A percentile compares a stretch with the other conserved stretches of the same genome.
phyloP scores from a whole-genome alignment of 1,140 invertebrate species.

The Heterodera carotae region DNA sequence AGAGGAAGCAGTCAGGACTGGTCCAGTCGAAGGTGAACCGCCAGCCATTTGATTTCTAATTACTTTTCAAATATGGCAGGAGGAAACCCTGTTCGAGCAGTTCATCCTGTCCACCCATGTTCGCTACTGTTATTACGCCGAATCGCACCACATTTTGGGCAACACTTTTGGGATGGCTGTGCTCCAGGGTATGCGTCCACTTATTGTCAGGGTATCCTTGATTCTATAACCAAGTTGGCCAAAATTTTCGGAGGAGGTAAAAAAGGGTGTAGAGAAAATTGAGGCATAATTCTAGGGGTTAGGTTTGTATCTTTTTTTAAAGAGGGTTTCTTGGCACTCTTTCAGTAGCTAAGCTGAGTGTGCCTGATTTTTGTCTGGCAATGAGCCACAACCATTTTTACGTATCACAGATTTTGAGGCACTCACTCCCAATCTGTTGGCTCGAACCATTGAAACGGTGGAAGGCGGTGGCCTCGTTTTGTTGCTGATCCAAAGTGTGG shows the following conservation, averaged over 20 bases:
- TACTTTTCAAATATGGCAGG: constrained; percentile 73
- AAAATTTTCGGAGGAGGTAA: no score
- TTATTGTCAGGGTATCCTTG: no score
- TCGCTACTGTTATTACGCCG: constrained; percentile 92
- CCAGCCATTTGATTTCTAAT: constrained; percentile 7
- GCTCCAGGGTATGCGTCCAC: constrained; percentile 77
- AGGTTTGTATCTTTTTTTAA: no score
- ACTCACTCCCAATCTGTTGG: constrained; percentile 94
- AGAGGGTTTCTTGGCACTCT: no score
- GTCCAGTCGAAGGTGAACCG: constrained; percentile 72
- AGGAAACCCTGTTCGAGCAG: constrained; percentile 94
- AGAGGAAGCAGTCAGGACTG: constrained; percentile 83
- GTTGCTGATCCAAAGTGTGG: constrained; percentile 79
- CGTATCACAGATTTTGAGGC: constrained; percentile 99
- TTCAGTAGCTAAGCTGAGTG: no score
- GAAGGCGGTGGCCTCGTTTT: constrained; percentile 94
- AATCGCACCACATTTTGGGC: constrained; percentile 95
- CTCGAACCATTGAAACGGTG: constrained; percentile 94
- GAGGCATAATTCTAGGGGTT: no score
- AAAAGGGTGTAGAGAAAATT: no score
- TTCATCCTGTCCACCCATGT: constrained; percentile 95
- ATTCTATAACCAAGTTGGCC: no score
- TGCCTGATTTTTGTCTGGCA: no score
- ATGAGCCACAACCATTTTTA: no score
- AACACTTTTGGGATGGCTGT: constrained; percentile 97